Conservation (phyloP, 2,113 vertebrate species). For the Oreochromis aureus region DNA sequence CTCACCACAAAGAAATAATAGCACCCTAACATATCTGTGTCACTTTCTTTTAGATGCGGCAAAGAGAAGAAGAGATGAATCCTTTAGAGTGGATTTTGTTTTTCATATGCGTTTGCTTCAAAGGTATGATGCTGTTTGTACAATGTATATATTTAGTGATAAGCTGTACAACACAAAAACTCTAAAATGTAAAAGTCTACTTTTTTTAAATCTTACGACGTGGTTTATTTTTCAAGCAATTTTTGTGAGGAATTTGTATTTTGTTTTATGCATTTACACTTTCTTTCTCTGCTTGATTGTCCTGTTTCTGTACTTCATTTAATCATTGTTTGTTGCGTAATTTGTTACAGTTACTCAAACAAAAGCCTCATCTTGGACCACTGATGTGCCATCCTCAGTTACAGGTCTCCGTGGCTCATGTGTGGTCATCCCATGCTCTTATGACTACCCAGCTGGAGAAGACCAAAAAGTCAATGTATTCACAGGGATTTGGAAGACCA, state of each 20-base stretch:
- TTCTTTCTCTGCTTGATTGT: neutral
- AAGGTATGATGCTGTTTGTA: constrained; percentile 21
- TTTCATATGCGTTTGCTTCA: neutral
- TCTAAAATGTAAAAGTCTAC: neutral
- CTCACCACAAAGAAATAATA: neutral
- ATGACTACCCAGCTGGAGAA: constrained; percentile 23
- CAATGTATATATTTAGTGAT: neutral
- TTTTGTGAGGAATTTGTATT: neutral
- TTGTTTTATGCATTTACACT: neutral
- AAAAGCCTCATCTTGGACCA: constrained; percentile 38
- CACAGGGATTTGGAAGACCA: constrained; percentile 34
- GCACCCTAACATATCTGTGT: neutral
- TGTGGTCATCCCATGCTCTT: constrained; percentile 67
- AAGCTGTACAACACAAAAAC: neutral
- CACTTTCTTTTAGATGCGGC: neutral
- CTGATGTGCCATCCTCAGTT: constrained; percentile 15
- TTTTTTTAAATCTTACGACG: neutral
- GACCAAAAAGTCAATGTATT: neutral
- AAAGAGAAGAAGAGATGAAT: constrained; percentile 11
- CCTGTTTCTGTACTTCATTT: neutral
- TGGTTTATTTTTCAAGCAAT: neutral
- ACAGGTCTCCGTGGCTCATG: constrained; percentile 60
- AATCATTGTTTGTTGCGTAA: neutral
- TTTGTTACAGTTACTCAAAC: constrained; percentile 11
- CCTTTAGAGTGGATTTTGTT: neutral